phyloP scores from a whole-genome alignment of 1,140 invertebrate genomes.

The Solen grandis region DNA sequence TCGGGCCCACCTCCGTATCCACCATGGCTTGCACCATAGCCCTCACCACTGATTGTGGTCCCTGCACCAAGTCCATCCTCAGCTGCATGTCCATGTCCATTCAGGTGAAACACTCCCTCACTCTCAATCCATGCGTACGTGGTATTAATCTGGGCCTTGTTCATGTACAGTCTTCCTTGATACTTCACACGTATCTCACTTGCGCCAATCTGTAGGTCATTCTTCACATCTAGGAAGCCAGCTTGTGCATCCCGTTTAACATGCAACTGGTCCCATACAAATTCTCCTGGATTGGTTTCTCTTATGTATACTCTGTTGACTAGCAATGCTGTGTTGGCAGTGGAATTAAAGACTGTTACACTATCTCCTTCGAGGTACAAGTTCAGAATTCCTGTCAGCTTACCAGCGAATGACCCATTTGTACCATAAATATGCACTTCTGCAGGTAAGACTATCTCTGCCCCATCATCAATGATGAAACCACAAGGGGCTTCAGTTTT shows the following conservation, averaged over 20 bases:
- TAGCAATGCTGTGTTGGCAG: conserved; percentile 68
- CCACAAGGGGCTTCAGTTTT: conserved; percentile 72
- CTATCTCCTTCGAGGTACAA: conserved; percentile 66
- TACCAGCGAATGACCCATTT: conserved; percentile 69
- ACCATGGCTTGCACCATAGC: conserved; percentile 72
- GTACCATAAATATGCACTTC: conserved; percentile 71
- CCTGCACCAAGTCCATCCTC: conserved; percentile 65
- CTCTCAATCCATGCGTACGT: conserved; percentile 70
- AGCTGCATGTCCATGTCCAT: conserved; percentile 63
- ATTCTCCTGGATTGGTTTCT: conserved; percentile 65
- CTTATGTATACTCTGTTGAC: conserved; percentile 64
- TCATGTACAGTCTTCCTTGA: conserved; percentile 70
- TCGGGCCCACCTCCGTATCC: conserved; percentile 66
- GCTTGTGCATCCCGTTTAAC: conserved; percentile 61
- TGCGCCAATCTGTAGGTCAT: conserved; percentile 59
- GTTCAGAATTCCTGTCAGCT: conserved; percentile 67
- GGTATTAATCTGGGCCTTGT: conserved; percentile 66
- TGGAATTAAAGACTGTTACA: conserved; percentile 62
- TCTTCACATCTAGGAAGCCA: conserved; percentile 64
- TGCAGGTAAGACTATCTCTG: conserved; percentile 68
- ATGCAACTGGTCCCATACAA: conserved; percentile 65
- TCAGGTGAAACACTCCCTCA: conserved; percentile 68
- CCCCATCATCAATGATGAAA: conserved; percentile 67
- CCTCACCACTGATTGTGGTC: conserved; percentile 55
- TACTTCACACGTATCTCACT: conserved; percentile 69